Evolutionary conservation across 2,888 invertebrate species (phyloP), one percentile per base, ranked within the genome.

Genomic region (Euplagia quadripunctaria): DNA sequence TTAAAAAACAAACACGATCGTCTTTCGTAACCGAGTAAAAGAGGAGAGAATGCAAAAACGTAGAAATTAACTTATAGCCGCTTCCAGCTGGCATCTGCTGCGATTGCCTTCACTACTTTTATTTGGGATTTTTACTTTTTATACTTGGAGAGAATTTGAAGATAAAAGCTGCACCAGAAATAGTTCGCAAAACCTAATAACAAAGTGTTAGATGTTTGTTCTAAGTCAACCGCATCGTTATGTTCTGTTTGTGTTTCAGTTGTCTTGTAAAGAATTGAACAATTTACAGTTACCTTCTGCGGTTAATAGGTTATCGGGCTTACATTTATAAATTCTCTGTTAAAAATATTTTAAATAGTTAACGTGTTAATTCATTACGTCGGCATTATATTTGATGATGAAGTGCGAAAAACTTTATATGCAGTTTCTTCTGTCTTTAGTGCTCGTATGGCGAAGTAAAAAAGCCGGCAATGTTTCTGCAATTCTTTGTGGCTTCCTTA

Each of bases 141-240:
- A 42, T 14, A 43, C 8, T n/a, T 17, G 42, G 7, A 42, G n/a
- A 42, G 17, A 14, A 42, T 76, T 78, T 64, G 69, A 77, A 78
- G 73, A 66, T 72, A 41, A 63, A 64, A 70, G 69, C 58, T 70
- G 70, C 55, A 68, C 67, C 64, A 76, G 72, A 80, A 63, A 75
- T 72, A 75, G 72, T 74, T 72, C 42, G 75, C 77, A 76, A 79
- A 77, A 75, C 72, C 66, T 72, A 72, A 76, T 75, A 77, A 77
- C 71, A 71, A 77, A 77, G 73, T 75, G 75, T 68, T 73, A 43
- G 58, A 73, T 70, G 72, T 76, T 75, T 64, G 67, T 72, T 76
- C 63, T 46, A 17, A 64, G 74, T 71, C 42, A 68, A 71, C 68
- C 70, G 64, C 49, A 51, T 51, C 49, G 49, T 43, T 63, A 2